Evolutionary conservation across 2,888 invertebrate species (phyloP).

Genomic region (Melipona beecheii): DNA sequence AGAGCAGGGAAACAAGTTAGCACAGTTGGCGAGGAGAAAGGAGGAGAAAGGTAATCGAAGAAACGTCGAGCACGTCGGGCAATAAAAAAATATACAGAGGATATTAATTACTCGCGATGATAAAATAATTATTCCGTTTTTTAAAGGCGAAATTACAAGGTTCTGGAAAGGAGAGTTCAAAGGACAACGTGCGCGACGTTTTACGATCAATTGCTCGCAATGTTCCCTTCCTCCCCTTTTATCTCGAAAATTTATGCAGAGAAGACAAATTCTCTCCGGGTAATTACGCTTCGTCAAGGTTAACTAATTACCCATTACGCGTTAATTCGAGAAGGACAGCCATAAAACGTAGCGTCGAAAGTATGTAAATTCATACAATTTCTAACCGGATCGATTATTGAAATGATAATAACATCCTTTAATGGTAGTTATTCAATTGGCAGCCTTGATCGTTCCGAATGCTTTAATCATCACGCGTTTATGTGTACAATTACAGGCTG

Average conservation of each 20-base stretch:
- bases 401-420: background rate
- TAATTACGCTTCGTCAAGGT: background rate
- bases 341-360: background rate
- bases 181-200: background rate
- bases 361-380: background rate
- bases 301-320: background rate
- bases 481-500: background rate
- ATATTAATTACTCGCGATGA: conserved; percentile 38
- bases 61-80: conserved; percentile 16
- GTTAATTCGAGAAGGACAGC: background rate
- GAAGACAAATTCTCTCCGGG: background rate
- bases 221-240: background rate
- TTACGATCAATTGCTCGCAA: background rate
- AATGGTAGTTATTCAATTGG: background rate
- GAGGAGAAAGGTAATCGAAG: conserved; percentile 48
- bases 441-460: background rate
- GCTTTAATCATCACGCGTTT: background rate
- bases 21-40: conserved; percentile 24
- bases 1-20: conserved; percentile 7
- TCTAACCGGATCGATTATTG: background rate
- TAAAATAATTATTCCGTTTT: conserved; percentile 33
- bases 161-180: background rate
- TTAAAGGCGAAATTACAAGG: background rate
- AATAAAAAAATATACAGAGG: conserved; percentile 16
- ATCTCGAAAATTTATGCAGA: background rate